Conservation (phyloP, 2,113 vertebrate species). For the Progne subis region DNA sequence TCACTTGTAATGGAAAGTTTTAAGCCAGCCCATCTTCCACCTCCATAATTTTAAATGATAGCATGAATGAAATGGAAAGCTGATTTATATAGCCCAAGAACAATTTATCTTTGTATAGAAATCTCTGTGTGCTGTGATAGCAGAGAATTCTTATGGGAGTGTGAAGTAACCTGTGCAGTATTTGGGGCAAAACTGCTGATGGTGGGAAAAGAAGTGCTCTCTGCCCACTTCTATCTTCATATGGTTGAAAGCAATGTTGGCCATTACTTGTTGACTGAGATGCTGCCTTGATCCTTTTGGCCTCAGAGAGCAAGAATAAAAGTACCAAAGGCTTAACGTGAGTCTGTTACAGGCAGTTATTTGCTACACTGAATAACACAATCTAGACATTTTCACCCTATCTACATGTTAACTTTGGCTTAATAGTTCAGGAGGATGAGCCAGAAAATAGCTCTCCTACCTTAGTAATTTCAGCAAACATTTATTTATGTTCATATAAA, state of each 20-base stretch:
- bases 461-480: neutral
- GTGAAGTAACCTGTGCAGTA: neutral
- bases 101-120: neutral
- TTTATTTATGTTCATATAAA: neutral
- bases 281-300: neutral
- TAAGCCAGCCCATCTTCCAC: neutral
- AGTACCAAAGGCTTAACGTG: neutral
- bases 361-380: neutral
- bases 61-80: neutral
- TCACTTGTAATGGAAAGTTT: neutral
- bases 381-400: neutral
- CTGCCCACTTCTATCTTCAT: neutral
- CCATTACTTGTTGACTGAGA: neutral
- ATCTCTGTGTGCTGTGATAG: neutral
- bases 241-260: neutral
- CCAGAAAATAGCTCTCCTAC: conserved; percentile 15
- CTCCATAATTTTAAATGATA: neutral
- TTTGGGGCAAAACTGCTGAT: neutral
- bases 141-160: neutral
- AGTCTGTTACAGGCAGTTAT: neutral
- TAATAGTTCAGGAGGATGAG: neutral
- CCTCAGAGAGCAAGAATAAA: neutral
- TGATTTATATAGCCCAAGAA: neutral
- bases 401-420: neutral
- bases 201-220: neutral